Evolutionary conservation across 2,113 vertebrate genomes (phyloP).

Genomic region (Semicossyphus pulcher): DNA sequence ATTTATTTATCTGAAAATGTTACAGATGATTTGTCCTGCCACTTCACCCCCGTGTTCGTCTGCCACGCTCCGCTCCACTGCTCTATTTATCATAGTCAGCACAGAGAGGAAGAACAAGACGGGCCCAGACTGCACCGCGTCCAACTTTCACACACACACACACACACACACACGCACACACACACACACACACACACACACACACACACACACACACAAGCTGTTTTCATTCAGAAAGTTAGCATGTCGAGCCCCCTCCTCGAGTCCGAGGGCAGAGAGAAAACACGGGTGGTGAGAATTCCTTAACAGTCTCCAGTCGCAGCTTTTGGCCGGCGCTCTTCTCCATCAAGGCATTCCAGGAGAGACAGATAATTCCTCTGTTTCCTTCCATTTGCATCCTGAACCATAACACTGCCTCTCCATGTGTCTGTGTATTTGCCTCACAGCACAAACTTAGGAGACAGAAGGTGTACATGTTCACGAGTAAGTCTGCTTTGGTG

Average conservation of each 20-base stretch:
- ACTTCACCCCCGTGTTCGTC: conserved; percentile 4
- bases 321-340: conserved; percentile 54
- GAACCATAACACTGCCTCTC: background rate
- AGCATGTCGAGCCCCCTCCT: conserved; percentile 16
- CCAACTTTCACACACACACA: conserved; percentile 22
- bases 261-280: conserved; percentile 22
- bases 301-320: conserved; percentile 61
- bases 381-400: conserved; percentile 76
- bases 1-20: conserved; percentile 36
- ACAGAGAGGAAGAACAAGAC: background rate
- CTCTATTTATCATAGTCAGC: conserved; percentile 42
- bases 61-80: background rate
- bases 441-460: background rate
- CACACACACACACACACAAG: conserved; percentile 11
- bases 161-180: conserved; percentile 16
- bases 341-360: conserved; percentile 73
- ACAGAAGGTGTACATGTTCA: conserved; percentile 1
- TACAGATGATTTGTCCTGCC: conserved; percentile 28
- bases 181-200: conserved; percentile 31
- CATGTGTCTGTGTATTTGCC: background rate
- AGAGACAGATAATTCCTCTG: conserved; percentile 70
- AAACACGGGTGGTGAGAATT: conserved; percentile 55
- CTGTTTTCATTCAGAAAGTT: conserved; percentile 61
- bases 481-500: background rate
- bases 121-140: background rate